These are phyloP conservation scores for Choloepus didactylus DNA, from an alignment of 2,797 vertebrate genomes.

Conservation along the genomic window DNA sequence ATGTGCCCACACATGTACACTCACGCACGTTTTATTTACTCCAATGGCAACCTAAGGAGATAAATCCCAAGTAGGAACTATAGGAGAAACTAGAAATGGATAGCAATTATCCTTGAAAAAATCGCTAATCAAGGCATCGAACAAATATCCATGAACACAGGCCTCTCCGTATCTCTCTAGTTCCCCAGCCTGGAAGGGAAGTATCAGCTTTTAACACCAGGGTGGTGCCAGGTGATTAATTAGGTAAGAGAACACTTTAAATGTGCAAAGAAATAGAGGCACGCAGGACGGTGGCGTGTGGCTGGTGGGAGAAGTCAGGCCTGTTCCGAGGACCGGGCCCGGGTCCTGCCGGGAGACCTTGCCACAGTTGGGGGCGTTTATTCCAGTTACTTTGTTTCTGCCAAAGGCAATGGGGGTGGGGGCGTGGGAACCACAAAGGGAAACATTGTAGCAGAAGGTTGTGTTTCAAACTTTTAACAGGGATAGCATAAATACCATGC, in stretches of 20 bases:
- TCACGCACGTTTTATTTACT: background rate
- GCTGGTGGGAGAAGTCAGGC: no score
- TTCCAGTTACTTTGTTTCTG: background rate
- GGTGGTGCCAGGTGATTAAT: slow-evolving; percentile 48
- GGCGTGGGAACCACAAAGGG: background rate
- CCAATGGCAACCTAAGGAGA: slow-evolving; percentile 75
- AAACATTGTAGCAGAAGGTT: background rate
- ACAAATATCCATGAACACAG: background rate
- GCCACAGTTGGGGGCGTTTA: background rate
- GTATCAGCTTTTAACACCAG: slow-evolving; percentile 66
- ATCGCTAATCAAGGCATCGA: slow-evolving; percentile 67
- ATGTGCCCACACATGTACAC: background rate
- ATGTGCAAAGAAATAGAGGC: slow-evolving; percentile 6
- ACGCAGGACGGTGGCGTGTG: fast-evolving
- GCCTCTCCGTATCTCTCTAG: slow-evolving; percentile 23
- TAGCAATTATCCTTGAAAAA: slow-evolving; percentile 71
- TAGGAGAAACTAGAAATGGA: slow-evolving; percentile 62
- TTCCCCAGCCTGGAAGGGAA: slow-evolving; percentile 29
- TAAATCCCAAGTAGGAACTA: slow-evolving; percentile 65
- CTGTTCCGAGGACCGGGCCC: no score
- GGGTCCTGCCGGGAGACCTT: background rate
- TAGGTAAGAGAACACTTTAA: slow-evolving; percentile 56
- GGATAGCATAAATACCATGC: background rate
- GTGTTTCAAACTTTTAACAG: slow-evolving; percentile 2
- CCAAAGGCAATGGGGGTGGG: background rate